Percentiles rank a stretch among this genome's conserved stretches.
Evolutionary conservation across 2,888 invertebrate genomes (phyloP).

Genomic region (Sesia bembeciformis): DNA sequence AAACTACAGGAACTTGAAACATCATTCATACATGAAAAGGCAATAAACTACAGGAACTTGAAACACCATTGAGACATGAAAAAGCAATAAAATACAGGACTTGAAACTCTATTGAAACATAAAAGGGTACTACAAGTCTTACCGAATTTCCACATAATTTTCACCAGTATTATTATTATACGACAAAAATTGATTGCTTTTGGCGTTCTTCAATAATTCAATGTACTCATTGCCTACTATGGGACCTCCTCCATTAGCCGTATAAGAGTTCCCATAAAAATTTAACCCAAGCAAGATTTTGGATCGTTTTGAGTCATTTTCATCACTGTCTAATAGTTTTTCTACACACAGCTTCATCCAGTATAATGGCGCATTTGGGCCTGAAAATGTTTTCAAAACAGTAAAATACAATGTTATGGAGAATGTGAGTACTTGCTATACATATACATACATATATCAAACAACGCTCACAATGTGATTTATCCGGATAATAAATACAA

Average conservation of each 20-base stretch:
- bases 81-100: too few species aligned
- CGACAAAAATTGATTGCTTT: slow-evolving; percentile 79
- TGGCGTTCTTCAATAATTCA: slow-evolving; percentile 81
- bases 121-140: slow-evolving; percentile 29
- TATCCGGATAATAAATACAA: too few species aligned
- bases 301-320: slow-evolving; percentile 72
- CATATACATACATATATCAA: too few species aligned
- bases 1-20: too few species aligned
- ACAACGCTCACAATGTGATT: too few species aligned
- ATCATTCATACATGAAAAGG: too few species aligned
- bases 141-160: slow-evolving; percentile 91
- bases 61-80: too few species aligned
- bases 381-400: slow-evolving; percentile 39
- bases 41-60: too few species aligned
- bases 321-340: slow-evolving; percentile 77
- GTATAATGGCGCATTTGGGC: slow-evolving; percentile 90
- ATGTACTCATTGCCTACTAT: slow-evolving; percentile 87
- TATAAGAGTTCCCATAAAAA: slow-evolving; percentile 94
- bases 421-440: too few species aligned
- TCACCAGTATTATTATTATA: slow-evolving; percentile 87
- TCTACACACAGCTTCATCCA: slow-evolving; percentile 89
- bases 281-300: slow-evolving; percentile 93
- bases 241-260: slow-evolving; percentile 86
- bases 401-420: too few species aligned
- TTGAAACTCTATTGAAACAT: too few species aligned